Base-by-base conservation (phyloP, 2,888 invertebrate species). In the Acrobasis repandana region DNA sequence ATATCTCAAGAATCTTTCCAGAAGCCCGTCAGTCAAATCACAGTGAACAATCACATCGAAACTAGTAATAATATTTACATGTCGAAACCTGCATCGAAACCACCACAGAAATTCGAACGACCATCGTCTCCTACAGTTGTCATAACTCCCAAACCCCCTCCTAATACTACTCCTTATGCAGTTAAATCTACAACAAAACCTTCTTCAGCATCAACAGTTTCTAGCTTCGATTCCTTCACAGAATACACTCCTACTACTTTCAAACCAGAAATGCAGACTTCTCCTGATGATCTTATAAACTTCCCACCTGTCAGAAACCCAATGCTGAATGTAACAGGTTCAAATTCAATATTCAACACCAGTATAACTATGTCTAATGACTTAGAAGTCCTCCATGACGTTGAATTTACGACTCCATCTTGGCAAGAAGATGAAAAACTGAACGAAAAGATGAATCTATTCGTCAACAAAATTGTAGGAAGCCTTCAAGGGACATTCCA, bases 281-380 rank as follows among this genome's bases (percentile, higher is more conserved):
- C 94, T 0, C 93, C 94, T 0, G 95, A 96, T 72, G 95, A 96
- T 65, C 85, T 95, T 20, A 95, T 95, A 43, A 96, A 96, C 72
- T 97, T 97, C 88, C 97, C 97, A 15, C 97, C 97, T 0, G 97
- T 97, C 0, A 93, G 97, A 54, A 96, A 97, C 80, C 97, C 97
- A 0, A 95, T 96, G 86, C 86, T 96, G 0, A 97, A 97, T 65
- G 94, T 95, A 71, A 95, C 96, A 0, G 91, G 93, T 0, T 91
- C 93, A 0, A 90, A 93, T 28, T 83, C 93, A 0, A 69, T 89
- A 0, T 93, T 80, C 57, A 93, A 93, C 54, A 88, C 92, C 5
- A 93, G 90, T 28, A 80, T 93, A n/a, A 86, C 94, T 0, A 85
- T 93, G 67, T 88, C 93, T 5, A 93, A 93, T 1, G 93, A 93